Base-by-base conservation (phyloP, 2,797 vertebrate genomes). In the Dromococcyx pavoninus region DNA sequence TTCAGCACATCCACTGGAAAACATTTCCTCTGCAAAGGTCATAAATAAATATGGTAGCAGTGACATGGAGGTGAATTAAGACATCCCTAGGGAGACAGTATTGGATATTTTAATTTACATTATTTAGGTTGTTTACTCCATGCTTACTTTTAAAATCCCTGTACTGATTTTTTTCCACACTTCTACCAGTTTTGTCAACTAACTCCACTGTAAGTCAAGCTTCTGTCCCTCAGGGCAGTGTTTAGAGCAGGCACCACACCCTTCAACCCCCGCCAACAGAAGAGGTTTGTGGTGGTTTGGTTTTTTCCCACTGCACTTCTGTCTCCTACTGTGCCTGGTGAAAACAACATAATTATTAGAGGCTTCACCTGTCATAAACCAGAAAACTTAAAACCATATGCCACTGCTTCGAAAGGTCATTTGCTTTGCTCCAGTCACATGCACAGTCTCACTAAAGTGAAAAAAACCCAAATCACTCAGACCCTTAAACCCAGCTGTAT, bases 11-110 rank as follows among this genome's bases (percentile, higher is more conserved):
- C 70, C 77, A 54, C 2, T 83, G 88, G n/a, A 85, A 89, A 91
- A 88, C 48, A 96, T 14, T 96, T 50, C 73, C 39, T 65, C 66
- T 88, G 76, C 62, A 96, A 88, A 94, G 35, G 24, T n/a, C 27
- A 46, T 43, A 86, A 91, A 95, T 41, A 37, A 96, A 39, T 56
- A 78, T 21, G 28, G 17, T 70, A 64, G 41, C 65, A 58, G 56
- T 61, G 53, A 88, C 65, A 89, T 0, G 8, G 61, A 95, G 54
- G 58, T 91, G 65, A 97, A 95, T 85, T 44, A 95, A 54, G n/a
- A 73, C 37, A 77, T 43, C 48, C 70, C 25, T 53, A 56, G 16
- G 48, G 61, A 94, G 71, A 86, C 21, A 70, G 79, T 32, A 85
- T 44, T 35, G 39, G 54, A 51, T 50, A 19, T 75, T 75, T 86